These are phyloP conservation scores for Catharus bicknelli DNA, from an alignment of 2,113 vertebrate genomes.

Conservation along the genomic window DNA sequence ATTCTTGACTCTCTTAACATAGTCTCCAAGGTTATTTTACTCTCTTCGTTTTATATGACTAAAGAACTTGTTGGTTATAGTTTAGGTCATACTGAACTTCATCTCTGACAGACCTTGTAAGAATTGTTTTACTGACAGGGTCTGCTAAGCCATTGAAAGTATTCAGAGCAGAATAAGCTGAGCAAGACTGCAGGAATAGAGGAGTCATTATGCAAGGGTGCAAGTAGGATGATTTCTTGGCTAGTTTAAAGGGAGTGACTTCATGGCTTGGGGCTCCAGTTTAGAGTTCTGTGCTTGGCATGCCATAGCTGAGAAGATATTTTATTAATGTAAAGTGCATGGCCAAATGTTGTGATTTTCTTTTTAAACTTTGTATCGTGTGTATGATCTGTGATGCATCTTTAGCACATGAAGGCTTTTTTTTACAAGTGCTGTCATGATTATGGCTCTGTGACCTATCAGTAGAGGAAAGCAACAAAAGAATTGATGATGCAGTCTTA, in stretches of 20 bases:
- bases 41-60: accelerated
- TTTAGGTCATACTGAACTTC: neutral
- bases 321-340: neutral
- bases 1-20: neutral
- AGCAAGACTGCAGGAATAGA: neutral
- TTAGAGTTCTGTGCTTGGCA: neutral
- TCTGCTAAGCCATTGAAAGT: neutral
- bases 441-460: neutral
- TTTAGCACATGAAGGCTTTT: neutral
- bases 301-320: neutral
- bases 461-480: neutral
- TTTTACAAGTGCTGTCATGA: neutral
- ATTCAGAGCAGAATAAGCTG: neutral
- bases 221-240: neutral
- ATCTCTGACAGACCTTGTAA: neutral
- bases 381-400: accelerated
- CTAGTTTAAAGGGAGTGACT: neutral
- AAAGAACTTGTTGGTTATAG: neutral
- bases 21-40: neutral
- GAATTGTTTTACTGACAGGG: neutral
- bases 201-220: neutral
- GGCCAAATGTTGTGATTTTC: neutral
- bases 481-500: neutral
- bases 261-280: neutral
- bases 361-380: accelerated